A percentile compares a stretch with the other conserved stretches of the same genome.
These are phyloP conservation scores for Agrotis ipsilon DNA, from an alignment of 2,888 invertebrate genomes.

Conservation along the genomic window DNA sequence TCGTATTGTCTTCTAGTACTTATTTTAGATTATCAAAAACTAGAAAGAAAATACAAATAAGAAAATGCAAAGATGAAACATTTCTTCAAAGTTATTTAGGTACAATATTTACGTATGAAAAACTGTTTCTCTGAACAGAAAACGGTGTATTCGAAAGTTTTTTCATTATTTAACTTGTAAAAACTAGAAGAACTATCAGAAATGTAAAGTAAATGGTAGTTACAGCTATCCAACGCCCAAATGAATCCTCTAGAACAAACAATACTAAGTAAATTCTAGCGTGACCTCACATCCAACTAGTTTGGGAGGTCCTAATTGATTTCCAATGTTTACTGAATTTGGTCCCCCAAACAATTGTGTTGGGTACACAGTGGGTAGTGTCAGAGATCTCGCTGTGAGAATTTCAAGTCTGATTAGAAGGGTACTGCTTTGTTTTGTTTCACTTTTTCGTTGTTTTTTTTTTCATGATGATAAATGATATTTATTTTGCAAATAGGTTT, in stretches of 20 bases:
- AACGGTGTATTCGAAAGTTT: too few relatives aligned
- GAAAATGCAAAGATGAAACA: too few relatives aligned
- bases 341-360: conserved; percentile 61
- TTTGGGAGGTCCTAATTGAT: conserved; percentile 67
- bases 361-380: conserved; percentile 46
- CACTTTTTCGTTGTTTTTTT: neutral
- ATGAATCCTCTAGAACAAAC: conserved; percentile 48
- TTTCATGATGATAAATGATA: too few relatives aligned
- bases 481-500: too few relatives aligned
- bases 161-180: neutral
- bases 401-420: conserved; percentile 36
- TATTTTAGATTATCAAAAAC: too few relatives aligned
- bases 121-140: too few relatives aligned
- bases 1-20: too few relatives aligned
- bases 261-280: conserved; percentile 54
- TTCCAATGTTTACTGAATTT: conserved; percentile 69
- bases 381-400: conserved; percentile 42
- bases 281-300: conserved; percentile 60
- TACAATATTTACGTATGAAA: too few relatives aligned
- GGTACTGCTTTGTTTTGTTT: conserved; percentile 8
- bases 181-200: neutral
- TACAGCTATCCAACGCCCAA: conserved; percentile 17
- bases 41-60: too few relatives aligned
- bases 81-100: too few relatives aligned
- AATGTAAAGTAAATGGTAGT: neutral